Conservation (phyloP, 1,140 invertebrate genomes). For the Ericerus pela region DNA sequence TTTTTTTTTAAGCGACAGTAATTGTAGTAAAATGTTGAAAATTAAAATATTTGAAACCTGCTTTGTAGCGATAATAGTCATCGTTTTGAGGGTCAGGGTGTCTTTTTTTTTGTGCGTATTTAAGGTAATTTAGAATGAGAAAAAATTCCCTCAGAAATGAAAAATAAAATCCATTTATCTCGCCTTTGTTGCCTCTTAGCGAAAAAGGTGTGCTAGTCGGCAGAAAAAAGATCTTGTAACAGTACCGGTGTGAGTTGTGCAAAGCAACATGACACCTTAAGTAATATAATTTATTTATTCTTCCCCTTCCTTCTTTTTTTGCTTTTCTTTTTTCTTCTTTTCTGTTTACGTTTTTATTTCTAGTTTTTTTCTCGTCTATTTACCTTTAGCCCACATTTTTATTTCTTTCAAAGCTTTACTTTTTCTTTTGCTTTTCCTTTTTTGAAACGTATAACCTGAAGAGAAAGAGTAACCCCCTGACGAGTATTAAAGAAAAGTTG, state of each 20-base stretch:
- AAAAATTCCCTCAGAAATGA: conserved; percentile 10
- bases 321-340: conserved; percentile 2
- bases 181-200: conserved; percentile 10
- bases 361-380: too few relatives aligned
- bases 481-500: neutral
- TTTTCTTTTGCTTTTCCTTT: too few relatives aligned
- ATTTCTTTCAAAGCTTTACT: too few relatives aligned
- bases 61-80: conserved; percentile 7
- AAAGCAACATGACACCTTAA: conserved; percentile 12
- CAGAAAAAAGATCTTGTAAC: conserved; percentile 1
- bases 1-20: too few relatives aligned
- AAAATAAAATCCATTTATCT: conserved; percentile 12
- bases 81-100: conserved; percentile 6
- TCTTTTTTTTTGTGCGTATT: too few relatives aligned
- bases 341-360: too few relatives aligned
- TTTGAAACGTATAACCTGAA: too few relatives aligned
- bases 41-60: conserved; percentile 5
- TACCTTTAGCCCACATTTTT: too few relatives aligned
- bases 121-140: neutral
- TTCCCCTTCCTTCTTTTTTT: conserved; percentile 1
- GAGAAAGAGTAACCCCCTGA: too few relatives aligned
- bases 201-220: neutral
- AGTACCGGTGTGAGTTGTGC: conserved; percentile 6
- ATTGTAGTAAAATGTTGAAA: conserved; percentile 4
- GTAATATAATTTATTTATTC: conserved; percentile 12